Evolutionary conservation across 1,140 invertebrate species (phyloP), one percentile per base, ranked within the genome.

Genomic region (Listronotus bonariensis): DNA sequence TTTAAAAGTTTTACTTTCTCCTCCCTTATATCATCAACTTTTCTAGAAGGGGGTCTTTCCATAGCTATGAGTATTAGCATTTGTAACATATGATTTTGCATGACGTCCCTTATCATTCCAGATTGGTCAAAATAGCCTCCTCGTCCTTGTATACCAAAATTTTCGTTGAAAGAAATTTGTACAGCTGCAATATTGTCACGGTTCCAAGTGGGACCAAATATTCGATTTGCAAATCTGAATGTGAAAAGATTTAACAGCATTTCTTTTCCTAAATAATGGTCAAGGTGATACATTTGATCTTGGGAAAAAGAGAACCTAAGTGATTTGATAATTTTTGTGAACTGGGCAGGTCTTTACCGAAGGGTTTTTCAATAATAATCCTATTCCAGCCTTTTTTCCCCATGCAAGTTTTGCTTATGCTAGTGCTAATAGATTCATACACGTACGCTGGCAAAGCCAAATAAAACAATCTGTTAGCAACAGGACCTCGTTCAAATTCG

Each of bases 241-340:
- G 95, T 95, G 89, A 99, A 95, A 17, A 99, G 79, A 82, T 99
- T 99, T 80, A 99, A 97, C 6, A 99, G 96, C 97, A 99, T 99
- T 82, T 99, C 98, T 80, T 99, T 99, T 15, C 98, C 98, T 34
- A 99, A 82, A 79, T 99, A 99, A 81, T 99, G 98, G 80, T 99
- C 98, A 70, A 99, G 99, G 68, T 97, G 84, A 77, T 98, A 99
- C 38, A 99, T 85, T 80, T 99, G 92, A 61, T 98, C 93, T 82
- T 99, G 55, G 84, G 87, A 78, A 99, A 99, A 15, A 99, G 79
- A 0, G 85, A 85, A 3, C 90, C 84, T 49, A 99, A 81, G 80
- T 99, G 97, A 74, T 89, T 83, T 7, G 93, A 95, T 5, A 99
- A 82, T 61, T 87, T 83, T 46, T 90, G 87, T 0, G 97, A 99